phyloP scores from a whole-genome alignment of 2,888 invertebrate genomes.

The Eupithecia exiguata region DNA sequence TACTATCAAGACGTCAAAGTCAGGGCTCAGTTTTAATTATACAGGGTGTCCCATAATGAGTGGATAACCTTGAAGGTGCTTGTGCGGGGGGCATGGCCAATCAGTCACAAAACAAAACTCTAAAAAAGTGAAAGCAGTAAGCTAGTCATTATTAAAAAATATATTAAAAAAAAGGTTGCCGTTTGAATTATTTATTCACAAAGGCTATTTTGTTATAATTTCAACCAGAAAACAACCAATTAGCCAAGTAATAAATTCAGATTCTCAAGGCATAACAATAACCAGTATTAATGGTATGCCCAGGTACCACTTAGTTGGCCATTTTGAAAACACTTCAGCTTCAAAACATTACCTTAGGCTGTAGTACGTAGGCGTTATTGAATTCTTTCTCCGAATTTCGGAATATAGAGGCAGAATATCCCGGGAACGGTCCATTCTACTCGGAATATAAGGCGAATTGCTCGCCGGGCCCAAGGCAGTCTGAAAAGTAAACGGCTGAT shows the following conservation, averaged over 20 bases:
- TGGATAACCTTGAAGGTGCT: no score
- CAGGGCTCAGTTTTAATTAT: neutral
- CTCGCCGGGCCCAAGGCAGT: slow-evolving; percentile 36
- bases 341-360: slow-evolving; percentile 31
- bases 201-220: neutral
- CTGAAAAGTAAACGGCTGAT: slow-evolving; percentile 8
- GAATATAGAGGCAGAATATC: slow-evolving; percentile 44
- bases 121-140: no score
- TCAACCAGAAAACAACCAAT: neutral
- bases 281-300: neutral
- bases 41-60: no score
- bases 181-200: no score
- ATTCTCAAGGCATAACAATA: neutral
- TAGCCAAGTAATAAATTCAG: neutral
- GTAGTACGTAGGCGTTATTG: slow-evolving; percentile 36
- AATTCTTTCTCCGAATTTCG: slow-evolving; percentile 44
- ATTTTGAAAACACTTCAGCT: slow-evolving; percentile 30
- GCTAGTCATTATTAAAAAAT: no score
- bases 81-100: no score
- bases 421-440: slow-evolving; percentile 51
- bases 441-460: slow-evolving; percentile 54
- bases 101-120: no score
- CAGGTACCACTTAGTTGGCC: slow-evolving; percentile 8
- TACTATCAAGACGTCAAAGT: neutral
- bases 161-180: no score